phyloP scores from a whole-genome alignment of 37 sponge, comb jelly and placozoan genomes.

The Dysidea cf. avara region DNA sequence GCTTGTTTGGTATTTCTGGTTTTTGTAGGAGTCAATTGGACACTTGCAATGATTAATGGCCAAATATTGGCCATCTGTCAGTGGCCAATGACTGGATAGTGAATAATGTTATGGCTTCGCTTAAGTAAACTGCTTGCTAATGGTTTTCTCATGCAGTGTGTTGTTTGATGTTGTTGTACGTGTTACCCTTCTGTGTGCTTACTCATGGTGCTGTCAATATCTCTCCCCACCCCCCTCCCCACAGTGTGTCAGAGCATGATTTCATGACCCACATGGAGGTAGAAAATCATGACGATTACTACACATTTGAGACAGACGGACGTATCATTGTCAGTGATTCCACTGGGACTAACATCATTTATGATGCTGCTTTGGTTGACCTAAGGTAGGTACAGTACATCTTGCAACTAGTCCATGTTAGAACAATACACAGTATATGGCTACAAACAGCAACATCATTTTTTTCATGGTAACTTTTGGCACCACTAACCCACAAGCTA shows the following conservation, averaged over 20 bases:
- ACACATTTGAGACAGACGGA: slow-evolving; percentile 36
- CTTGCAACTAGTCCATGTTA: neutral
- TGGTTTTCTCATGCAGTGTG: no score
- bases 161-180: no score
- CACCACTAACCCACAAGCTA: no score
- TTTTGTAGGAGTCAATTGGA: no score
- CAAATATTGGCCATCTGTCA: no score
- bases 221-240: neutral
- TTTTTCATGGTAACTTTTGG: neutral
- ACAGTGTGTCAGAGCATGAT: slow-evolving; percentile 44
- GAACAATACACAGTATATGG: neutral
- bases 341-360: slow-evolving; percentile 47
- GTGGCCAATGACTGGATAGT: no score
- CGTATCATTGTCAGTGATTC: slow-evolving; percentile 54
- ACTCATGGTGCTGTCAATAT: neutral
- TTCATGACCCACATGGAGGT: slow-evolving; percentile 65
- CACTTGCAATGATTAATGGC: no score
- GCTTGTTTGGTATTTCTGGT: no score
- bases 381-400: slow-evolving; percentile 10
- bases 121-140: no score
- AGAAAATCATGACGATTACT: slow-evolving; percentile 82
- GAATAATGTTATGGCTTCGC: no score
- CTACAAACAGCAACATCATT: neutral
- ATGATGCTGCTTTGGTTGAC: slow-evolving; percentile 57
- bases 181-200: no score